phyloP scores from a whole-genome alignment of 2,888 invertebrate genomes.

The Druceiella hillmani region DNA sequence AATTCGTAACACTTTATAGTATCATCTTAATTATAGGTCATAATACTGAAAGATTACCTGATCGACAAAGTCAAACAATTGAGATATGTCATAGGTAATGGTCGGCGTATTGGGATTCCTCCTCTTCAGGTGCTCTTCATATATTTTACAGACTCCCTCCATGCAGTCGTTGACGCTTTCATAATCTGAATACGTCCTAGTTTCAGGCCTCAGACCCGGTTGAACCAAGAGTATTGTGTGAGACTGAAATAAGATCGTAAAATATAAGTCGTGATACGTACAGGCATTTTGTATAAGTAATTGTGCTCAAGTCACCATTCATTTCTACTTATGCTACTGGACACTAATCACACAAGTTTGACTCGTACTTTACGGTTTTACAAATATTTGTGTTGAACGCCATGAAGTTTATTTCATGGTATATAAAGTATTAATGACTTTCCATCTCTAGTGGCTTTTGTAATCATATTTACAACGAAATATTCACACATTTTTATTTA shows the following conservation, averaged over 20 bases:
- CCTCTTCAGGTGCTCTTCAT: conserved; percentile 95
- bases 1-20: too few relatives aligned
- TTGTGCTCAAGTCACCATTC: background rate
- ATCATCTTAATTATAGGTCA: too few relatives aligned
- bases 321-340: conserved; percentile 28
- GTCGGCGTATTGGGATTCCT: conserved; percentile 93
- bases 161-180: conserved; percentile 97
- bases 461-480: too few relatives aligned
- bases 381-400: too few relatives aligned
- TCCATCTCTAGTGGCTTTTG: too few relatives aligned
- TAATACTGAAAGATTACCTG: conserved; percentile 49
- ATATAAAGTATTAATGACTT: too few relatives aligned
- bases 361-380: too few relatives aligned
- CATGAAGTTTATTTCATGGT: too few relatives aligned
- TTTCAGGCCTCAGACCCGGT: conserved; percentile 89
- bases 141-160: conserved; percentile 99
- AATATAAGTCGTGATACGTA: conserved; percentile 32
- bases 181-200: conserved; percentile 96
- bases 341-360: too few relatives aligned
- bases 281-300: conserved; percentile 34
- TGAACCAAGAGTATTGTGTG: conserved; percentile 96
- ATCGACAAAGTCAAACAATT: conserved; percentile 97
- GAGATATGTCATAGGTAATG: conserved; percentile 97
- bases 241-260: conserved; percentile 71
- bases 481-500: too few relatives aligned